Base-by-base conservation (phyloP, 2,888 invertebrate genomes). In the Eristalis tenax region DNA sequence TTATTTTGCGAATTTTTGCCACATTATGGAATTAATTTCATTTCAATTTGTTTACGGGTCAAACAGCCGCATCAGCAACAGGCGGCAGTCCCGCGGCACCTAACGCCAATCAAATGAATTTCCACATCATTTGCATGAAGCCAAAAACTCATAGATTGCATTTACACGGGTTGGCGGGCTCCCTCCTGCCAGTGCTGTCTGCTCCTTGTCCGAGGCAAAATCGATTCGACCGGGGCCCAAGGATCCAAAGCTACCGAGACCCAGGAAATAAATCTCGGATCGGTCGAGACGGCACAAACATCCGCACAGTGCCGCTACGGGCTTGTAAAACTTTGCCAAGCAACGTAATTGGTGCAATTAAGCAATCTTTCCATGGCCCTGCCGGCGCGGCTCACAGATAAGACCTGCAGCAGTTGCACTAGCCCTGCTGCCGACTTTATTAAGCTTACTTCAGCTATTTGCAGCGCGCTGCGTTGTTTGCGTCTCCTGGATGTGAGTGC, bases 331-430 rank as follows among this genome's bases (percentile, higher is more conserved):
- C 83, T 83, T 83, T 64, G 22, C 2, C 77, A 50, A 18, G 50
- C 73, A 68, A 68, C 77, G 78, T 83, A 83, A 78, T 83, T 83
- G 78, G 77, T 77, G 63, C 73, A 83, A 83, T 83, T 83, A 83
- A 77, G 50, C 50, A 77, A 69, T 73, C 38, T 73, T 63, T 56
- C 68, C 61, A 73, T 50, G 50, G 18, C 50, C 66, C 50, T 22
- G 32, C 28, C 65, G n/a, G 13, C 11, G 64, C 32, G n/a, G n/a
- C 26, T 35, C 40, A 74, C 43, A 74, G 18, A 81, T 26, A 63
- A 75, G 28, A 75, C 61, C 63, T 56, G 68, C 68, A 76, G 38
- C 3, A 65, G 59, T 65, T 71, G 23, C 18, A 40, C 6, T 18
- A 22, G 28, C 18, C 63, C 6, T 35, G 32, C 32, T 38, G 57